Base-by-base conservation (phyloP, 2,113 vertebrate species). In the Zootoca vivipara region DNA sequence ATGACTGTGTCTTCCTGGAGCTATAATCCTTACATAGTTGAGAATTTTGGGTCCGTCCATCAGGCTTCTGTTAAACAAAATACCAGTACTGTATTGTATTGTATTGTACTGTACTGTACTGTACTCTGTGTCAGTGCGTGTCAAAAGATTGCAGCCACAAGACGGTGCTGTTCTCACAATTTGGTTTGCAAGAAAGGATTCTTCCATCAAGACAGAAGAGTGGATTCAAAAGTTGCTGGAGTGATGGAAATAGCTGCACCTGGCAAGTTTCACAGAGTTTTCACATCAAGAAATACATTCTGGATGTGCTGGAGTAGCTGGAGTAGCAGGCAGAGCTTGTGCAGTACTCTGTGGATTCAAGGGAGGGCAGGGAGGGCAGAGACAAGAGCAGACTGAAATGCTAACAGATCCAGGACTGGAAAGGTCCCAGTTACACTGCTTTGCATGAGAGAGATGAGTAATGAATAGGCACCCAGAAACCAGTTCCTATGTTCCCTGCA, bases 101-200 rank as follows among this genome's bases (percentile, higher is more conserved):
- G n/a, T n/a, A n/a, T n/a, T n/a, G n/a, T n/a, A n/a, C n/a, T n/a
- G n/a, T n/a, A n/a, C n/a, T n/a, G n/a, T n/a, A n/a, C n/a, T n/a
- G n/a, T n/a, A n/a, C n/a, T 46, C 7, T 46, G 7, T 46, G 7
- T 46, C 3, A 42, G 30, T 18, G 30, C 38, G 7, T 46, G 20
- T 52, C 73, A 67, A 85, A 78, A 78, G 9, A 7, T 73, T 58
- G 18, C 10, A 83, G 80, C 70, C 58, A 0, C 80, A 46, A 62
- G 84, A 85, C 64, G 89, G 82, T 83, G 88, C 94, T 94, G 80
- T 85, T 89, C 82, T 62, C 42, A 65, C 28, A 82, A 0, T 24
- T 22, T 58, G 13, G 35, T 7, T 40, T n/a, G 13, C 8, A 42
- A 40, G 46, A 42, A 10, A 42, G 1, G 9, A 3, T 15, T 33